A percentile compares a stretch with the other conserved stretches of the same genome.
These are phyloP conservation scores for Sebastes iracundus DNA, from an alignment of 2,797 vertebrate genomes.

Conservation along the genomic window DNA sequence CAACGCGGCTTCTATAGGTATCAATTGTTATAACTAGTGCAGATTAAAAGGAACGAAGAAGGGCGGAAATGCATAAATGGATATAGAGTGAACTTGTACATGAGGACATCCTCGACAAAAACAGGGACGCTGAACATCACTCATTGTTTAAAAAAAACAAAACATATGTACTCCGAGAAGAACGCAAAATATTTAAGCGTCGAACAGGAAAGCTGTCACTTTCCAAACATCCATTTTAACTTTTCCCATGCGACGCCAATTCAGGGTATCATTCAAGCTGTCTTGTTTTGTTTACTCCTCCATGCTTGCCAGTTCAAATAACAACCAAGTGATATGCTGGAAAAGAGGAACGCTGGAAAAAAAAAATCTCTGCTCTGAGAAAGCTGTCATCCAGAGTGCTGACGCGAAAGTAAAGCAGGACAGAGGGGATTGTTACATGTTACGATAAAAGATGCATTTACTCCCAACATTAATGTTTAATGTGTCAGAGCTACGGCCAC, in stretches of 20 bases:
- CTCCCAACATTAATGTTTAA: constrained; percentile 63
- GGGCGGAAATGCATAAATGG: not conserved
- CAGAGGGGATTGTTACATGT: constrained; percentile 48
- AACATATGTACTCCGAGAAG: constrained; percentile 1
- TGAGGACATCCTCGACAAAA: constrained; percentile 14
- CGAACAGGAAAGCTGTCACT: constrained; percentile 42
- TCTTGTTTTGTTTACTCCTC: constrained; percentile 56
- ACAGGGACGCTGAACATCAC: not conserved
- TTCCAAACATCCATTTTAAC: constrained; percentile 41
- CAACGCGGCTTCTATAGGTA: not conserved
- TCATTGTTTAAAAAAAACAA: constrained; percentile 5
- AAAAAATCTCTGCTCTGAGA: constrained; percentile 35
- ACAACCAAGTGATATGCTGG: constrained; percentile 48
- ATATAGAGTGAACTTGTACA: not conserved
- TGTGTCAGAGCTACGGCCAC: constrained; percentile 34
- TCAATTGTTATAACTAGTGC: not conserved
- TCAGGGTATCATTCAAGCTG: constrained; percentile 44
- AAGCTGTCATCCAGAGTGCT: constrained; percentile 37
- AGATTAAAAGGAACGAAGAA: not conserved
- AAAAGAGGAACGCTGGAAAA: not conserved
- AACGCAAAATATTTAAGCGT: constrained; percentile 39
- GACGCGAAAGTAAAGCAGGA: constrained; percentile 42
- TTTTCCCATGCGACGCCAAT: constrained; percentile 35
- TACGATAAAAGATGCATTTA: constrained; percentile 56
- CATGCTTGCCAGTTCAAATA: constrained; percentile 40